phyloP scores from a whole-genome alignment of 2,888 invertebrate genomes.

The Lycocerus yunnanus region DNA sequence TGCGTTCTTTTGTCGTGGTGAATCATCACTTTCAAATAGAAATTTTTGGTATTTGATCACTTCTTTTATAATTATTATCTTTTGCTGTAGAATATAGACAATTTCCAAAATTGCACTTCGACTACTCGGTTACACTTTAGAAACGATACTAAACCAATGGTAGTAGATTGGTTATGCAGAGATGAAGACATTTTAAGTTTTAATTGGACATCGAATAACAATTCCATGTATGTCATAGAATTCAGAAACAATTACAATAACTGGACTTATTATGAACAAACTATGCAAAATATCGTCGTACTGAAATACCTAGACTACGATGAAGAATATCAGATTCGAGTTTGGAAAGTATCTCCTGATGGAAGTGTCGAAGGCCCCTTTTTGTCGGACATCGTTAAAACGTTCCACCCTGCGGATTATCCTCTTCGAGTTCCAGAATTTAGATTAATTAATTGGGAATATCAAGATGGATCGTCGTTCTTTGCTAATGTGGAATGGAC shows the following conservation, averaged over 20 bases:
- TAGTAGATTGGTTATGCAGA: constrained; percentile 22
- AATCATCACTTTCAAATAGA: too few relatives aligned
- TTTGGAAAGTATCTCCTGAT: constrained; percentile 40
- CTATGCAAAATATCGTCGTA: constrained; percentile 33
- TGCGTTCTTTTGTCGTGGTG: too few relatives aligned
- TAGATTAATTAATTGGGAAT: constrained; percentile 44
- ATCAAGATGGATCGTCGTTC: constrained; percentile 41
- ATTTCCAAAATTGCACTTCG: neutral
- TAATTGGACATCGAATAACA: constrained; percentile 11
- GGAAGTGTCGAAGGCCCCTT: constrained; percentile 25
- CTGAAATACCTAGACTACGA: constrained; percentile 41
- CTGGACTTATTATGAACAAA: constrained; percentile 36
- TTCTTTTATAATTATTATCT: neutral
- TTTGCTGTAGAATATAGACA: neutral
- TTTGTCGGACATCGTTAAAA: constrained; percentile 35
- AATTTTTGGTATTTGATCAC: too few relatives aligned
- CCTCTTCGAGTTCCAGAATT: constrained; percentile 54
- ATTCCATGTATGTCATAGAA: constrained; percentile 24
- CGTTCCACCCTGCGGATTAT: constrained; percentile 48
- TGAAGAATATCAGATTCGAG: constrained; percentile 44
- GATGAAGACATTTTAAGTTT: constrained; percentile 20
- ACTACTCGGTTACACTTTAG: neutral
- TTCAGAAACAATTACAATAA: neutral
- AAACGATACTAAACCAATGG: neutral
- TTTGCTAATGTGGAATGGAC: constrained; percentile 55